These are phyloP conservation scores for Hucho hucho DNA, from an alignment of 2,113 vertebrate species.

Conservation along the genomic window DNA sequence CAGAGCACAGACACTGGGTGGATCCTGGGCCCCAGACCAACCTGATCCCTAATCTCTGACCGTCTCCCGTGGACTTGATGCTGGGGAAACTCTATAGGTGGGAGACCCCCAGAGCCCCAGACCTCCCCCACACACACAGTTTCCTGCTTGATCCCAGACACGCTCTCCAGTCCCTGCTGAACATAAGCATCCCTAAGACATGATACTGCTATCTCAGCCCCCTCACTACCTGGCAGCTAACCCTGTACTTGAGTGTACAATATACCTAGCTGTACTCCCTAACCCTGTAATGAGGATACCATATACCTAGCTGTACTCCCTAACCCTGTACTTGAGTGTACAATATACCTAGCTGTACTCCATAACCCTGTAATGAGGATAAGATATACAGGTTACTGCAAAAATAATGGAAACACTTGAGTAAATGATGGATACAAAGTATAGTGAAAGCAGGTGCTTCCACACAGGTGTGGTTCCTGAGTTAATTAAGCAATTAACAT, in stretches of 20 bases:
- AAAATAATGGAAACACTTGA: no score
- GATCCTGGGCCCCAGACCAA: constrained; percentile 8
- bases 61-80: constrained; percentile 14
- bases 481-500: no score
- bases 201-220: no score
- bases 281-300: not conserved
- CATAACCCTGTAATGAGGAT: not conserved
- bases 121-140: constrained; percentile 22
- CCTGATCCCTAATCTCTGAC: not conserved
- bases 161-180: no score
- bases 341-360: not conserved
- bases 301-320: not conserved
- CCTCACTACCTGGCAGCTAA: not conserved
- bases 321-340: no score
- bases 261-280: not conserved
- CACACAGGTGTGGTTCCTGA: no score
- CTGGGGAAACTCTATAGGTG: not conserved
- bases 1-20: constrained; percentile 22
- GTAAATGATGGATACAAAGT: not conserved
- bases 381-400: not conserved
- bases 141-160: no score
- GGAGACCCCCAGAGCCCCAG: constrained; percentile 20
- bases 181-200: no score
- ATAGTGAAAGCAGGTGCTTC: no score
- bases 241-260: no score